A percentile compares a stretch with the other conserved stretches of the same genome.
phyloP scores from a whole-genome alignment of 2,797 vertebrate species.

The Pangasius krempfi region DNA sequence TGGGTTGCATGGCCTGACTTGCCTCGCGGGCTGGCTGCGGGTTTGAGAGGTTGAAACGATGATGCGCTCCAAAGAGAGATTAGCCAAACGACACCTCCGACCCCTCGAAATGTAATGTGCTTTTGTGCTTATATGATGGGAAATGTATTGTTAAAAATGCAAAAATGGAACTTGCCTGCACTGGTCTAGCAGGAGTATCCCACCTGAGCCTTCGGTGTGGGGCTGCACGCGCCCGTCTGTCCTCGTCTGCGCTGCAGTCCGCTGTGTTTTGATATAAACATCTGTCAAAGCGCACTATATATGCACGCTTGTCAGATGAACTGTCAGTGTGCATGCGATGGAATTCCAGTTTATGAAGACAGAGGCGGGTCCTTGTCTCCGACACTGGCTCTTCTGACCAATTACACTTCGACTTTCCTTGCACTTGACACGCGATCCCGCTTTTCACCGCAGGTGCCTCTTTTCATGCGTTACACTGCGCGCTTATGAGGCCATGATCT shows the following conservation, averaged over 20 bases:
- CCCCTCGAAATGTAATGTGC: neutral
- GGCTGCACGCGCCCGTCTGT: neutral
- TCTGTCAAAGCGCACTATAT: too few species aligned
- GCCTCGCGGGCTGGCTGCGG: neutral
- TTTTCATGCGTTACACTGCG: neutral
- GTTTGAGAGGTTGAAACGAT: neutral
- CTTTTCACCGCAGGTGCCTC: constrained; percentile 17
- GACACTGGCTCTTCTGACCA: constrained; percentile 31
- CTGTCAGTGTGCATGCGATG: constrained; percentile 12
- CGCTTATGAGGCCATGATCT: neutral
- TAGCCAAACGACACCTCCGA: neutral
- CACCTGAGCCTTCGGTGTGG: neutral
- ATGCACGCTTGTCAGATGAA: neutral
- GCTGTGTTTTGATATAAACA: neutral
- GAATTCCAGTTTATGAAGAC: constrained; percentile 36
- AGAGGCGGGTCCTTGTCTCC: constrained; percentile 34
- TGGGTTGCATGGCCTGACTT: neutral
- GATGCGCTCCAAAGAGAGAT: neutral
- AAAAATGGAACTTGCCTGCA: neutral
- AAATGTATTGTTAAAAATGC: neutral
- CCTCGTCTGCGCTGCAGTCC: neutral
- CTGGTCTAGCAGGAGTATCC: neutral
- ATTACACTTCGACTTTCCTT: constrained; percentile 33
- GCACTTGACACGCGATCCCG: constrained; percentile 40
- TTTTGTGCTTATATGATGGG: neutral